Conservation (phyloP, 1,140 invertebrate genomes). For the Scaptomyza pallida region DNA sequence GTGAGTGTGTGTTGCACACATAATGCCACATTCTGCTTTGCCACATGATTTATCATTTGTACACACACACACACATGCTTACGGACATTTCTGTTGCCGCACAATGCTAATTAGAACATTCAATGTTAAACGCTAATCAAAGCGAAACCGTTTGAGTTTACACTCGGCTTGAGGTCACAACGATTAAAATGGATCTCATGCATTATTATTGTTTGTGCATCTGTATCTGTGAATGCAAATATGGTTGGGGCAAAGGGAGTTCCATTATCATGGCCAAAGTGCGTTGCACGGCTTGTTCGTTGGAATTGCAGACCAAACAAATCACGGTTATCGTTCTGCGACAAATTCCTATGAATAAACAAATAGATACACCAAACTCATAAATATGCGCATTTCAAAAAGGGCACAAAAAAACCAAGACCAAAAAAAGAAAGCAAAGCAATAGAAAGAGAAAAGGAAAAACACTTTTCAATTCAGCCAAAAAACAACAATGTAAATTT, state of each 20-base stretch:
- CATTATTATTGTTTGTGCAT: background rate
- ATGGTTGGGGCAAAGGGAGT: background rate
- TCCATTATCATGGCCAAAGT: background rate
- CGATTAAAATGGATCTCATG: background rate
- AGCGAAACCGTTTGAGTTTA: conserved; percentile 15
- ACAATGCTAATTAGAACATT: conserved; percentile 16
- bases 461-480: conserved; percentile 13
- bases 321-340: background rate
- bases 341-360: conserved; percentile 19
- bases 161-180: conserved; percentile 9
- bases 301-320: background rate
- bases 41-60: conserved; percentile 24
- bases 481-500: conserved; percentile 22
- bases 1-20: background rate
- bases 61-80: background rate
- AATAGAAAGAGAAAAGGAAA: conserved; percentile 13
- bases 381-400: conserved; percentile 20
- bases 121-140: conserved; percentile 16
- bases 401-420: background rate
- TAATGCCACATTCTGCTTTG: conserved; percentile 7
- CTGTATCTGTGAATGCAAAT: background rate
- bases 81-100: background rate
- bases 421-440: background rate
- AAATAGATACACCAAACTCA: conserved; percentile 5
- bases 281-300: background rate